These are phyloP conservation scores for Scotopteryx bipunctaria DNA, from an alignment of 2,888 invertebrate genomes.

Conservation along the genomic window DNA sequence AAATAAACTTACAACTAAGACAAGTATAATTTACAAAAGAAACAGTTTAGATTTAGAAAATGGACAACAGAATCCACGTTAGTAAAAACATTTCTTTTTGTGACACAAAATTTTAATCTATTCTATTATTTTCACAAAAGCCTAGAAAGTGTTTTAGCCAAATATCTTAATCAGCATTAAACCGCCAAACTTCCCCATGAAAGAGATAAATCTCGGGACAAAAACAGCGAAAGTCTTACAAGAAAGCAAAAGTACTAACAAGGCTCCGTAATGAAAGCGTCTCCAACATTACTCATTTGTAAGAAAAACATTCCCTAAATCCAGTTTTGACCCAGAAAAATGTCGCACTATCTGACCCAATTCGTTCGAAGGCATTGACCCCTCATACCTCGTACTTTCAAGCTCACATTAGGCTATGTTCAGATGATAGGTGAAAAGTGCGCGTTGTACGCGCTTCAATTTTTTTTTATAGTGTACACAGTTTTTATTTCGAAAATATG, in stretches of 20 bases:
- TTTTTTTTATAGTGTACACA: no score
- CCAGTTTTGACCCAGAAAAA: conserved; percentile 65
- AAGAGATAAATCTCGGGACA: conserved; percentile 25
- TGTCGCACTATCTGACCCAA: conserved; percentile 73
- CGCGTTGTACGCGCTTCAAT: no score
- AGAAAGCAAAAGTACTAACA: conserved; percentile 22
- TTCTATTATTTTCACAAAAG: no score
- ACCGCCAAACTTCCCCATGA: conserved; percentile 15
- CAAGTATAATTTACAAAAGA: no score
- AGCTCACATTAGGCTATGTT: no score
- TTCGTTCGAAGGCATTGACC: conserved; percentile 65
- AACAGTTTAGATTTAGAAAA: no score
- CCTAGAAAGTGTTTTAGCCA: neutral
- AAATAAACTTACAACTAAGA: no score
- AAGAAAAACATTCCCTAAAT: conserved; percentile 61
- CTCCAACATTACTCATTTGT: conserved; percentile 61
- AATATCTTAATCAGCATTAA: conserved; percentile 23
- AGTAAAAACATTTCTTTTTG: no score
- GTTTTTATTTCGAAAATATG: no score
- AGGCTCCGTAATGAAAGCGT: conserved; percentile 34
- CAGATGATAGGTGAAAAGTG: no score
- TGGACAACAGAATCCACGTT: no score
- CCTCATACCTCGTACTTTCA: conserved; percentile 50
- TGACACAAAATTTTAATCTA: no score
- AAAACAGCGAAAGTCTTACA: conserved; percentile 22